Evolutionary conservation across 2,797 vertebrate species (phyloP), one percentile per base, ranked within the genome.

Genomic region (Avahi laniger): DNA sequence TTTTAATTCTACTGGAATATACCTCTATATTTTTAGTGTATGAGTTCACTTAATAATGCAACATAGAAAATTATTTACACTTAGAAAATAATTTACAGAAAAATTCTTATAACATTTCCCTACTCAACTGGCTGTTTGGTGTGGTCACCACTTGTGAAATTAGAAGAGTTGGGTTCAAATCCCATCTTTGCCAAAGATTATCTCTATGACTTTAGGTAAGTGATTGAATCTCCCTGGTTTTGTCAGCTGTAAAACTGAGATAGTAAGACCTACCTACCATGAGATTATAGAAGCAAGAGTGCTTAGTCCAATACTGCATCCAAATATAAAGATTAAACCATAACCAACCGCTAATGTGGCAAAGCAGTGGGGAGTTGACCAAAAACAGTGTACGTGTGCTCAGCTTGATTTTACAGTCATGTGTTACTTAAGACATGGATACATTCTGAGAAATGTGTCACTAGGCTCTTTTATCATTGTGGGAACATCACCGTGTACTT

Each of bases 11-110:
- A 38, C 20, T 70, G 52, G 54, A 89, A 87, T 48, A 50, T 30
- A 26, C 2, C 4, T 35, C 52, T 72, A n/a, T 79, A 79, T 38
- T 89, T 76, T 90, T 30, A 85, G n/a, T 52, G 5, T 33, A n/a
- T n/a, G 7, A 13, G 20, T 61, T 90, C 26, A 83, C 20, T 46
- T 78, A 69, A 35, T 80, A 94, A 79, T 20, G 57, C 30, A 91
- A 88, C 35, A 52, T 7, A 43, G 43, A 94, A 80, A 79, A 28
- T 79, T 79, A 79, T 38, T 79, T 14, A 75, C 82, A 91, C 12
- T 46, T 38, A 63, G n/a, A 75, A 94, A 96, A 79, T 26, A 67
- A 91, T 52, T 82, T 89, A 73, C 35, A 75, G n/a, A 24, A 79
- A 94, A 67, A 43, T 33, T 48, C 75, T 12, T 54, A 8, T 46